Conservation (phyloP, 2,797 vertebrate species). For the Anas flavirostris region DNA sequence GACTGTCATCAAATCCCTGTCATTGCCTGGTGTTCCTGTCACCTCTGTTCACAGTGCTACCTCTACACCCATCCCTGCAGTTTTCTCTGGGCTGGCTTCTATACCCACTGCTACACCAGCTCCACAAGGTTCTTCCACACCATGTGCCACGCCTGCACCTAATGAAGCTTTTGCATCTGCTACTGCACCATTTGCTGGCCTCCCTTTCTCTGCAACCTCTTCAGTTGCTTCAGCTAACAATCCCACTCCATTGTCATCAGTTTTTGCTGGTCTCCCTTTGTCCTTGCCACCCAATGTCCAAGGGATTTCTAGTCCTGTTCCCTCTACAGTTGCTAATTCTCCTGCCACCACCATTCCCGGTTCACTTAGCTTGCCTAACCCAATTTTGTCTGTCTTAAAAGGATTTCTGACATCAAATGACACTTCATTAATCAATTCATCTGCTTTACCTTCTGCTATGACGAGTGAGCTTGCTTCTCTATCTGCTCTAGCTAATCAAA, state of each 20-base stretch:
- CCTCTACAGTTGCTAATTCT: conserved; percentile 76
- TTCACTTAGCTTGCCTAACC: conserved; percentile 77
- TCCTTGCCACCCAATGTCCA: conserved; percentile 78
- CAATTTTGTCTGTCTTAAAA: conserved; percentile 82
- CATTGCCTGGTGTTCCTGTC: conserved; percentile 71
- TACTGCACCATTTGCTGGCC: conserved; percentile 75
- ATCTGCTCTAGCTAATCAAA: conserved; percentile 78
- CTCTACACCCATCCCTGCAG: conserved; percentile 74
- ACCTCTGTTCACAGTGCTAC: conserved; percentile 73
- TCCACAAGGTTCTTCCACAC: conserved; percentile 67
- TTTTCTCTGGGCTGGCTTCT: conserved; percentile 90
- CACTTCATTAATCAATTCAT: conserved; percentile 78
- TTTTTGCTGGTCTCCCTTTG: conserved; percentile 78
- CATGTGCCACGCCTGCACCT: conserved; percentile 82
- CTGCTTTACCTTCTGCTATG: conserved; percentile 71
- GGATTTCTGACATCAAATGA: conserved; percentile 85
- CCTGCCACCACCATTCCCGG: conserved; percentile 76
- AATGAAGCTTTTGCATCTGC: conserved; percentile 81
- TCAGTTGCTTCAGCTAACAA: conserved; percentile 67
- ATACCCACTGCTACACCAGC: conserved; percentile 75
- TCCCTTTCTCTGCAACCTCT: conserved; percentile 81
- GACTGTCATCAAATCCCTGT: conserved; percentile 89
- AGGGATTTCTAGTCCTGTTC: conserved; percentile 71
- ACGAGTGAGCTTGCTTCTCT: conserved; percentile 81
- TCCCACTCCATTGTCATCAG: conserved; percentile 73